These are phyloP conservation scores for Andrena haemorrhoa DNA, from an alignment of 2,888 invertebrate species.

Conservation along the genomic window DNA sequence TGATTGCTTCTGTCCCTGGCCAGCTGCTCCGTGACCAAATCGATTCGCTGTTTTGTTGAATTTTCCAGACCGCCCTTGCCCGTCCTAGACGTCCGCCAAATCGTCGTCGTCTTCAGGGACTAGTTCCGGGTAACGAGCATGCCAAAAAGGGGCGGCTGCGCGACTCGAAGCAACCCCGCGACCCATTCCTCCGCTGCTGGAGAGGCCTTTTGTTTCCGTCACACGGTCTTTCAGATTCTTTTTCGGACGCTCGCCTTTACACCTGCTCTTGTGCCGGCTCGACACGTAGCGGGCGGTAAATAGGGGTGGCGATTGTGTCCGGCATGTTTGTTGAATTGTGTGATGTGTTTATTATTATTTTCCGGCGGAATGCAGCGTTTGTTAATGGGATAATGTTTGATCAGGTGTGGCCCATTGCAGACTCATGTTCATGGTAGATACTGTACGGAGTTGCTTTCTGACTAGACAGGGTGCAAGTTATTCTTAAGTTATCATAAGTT, in stretches of 20 bases:
- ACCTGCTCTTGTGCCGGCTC: background rate
- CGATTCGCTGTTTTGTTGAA: slow-evolving; percentile 77
- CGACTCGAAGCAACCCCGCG: slow-evolving; percentile 26
- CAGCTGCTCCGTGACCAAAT: slow-evolving; percentile 79
- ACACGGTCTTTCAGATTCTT: slow-evolving; percentile 6
- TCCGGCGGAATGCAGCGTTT: too few species aligned
- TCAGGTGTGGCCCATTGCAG: too few species aligned
- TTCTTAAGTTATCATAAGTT: too few species aligned
- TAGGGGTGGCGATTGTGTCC: too few species aligned
- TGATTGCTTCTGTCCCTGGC: slow-evolving; percentile 80
- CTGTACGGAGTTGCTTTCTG: too few species aligned
- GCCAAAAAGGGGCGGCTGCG: slow-evolving; percentile 43
- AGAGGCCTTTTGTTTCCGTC: slow-evolving; percentile 6
- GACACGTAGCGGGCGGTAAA: too few species aligned
- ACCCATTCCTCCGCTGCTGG: slow-evolving; percentile 14
- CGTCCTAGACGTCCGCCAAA: slow-evolving; percentile 40
- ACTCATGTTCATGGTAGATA: too few species aligned
- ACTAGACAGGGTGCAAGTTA: too few species aligned
- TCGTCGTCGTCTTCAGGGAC: slow-evolving; percentile 51
- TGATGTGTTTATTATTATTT: too few species aligned
- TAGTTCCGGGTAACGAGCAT: slow-evolving; percentile 63
- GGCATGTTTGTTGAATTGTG: too few species aligned
- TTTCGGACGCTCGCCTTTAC: too few species aligned
- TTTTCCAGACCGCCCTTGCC: slow-evolving; percentile 64
- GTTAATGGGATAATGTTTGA: too few species aligned